These are phyloP conservation scores for Leptinotarsa juncta DNA, from an alignment of 2,888 invertebrate genomes.

Conservation along the genomic window DNA sequence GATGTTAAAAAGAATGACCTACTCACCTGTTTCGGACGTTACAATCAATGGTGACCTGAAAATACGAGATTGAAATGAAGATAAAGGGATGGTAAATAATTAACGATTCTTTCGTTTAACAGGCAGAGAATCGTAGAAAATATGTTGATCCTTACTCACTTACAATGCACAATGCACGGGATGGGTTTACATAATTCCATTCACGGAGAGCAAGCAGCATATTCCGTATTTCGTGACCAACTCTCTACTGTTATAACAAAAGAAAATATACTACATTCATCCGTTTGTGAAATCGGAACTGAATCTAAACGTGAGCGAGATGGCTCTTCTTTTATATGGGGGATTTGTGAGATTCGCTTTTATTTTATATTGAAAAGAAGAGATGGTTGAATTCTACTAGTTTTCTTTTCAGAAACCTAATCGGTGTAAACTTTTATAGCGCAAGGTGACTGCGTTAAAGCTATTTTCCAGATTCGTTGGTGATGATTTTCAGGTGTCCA, in stretches of 20 bases:
- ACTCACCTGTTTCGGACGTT: too few relatives aligned
- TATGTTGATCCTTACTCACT: neutral
- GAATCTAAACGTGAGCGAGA: constrained; percentile 9
- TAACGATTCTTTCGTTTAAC: neutral
- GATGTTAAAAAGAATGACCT: too few relatives aligned
- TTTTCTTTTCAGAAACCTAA: too few relatives aligned
- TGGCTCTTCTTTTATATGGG: neutral
- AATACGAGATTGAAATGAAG: too few relatives aligned
- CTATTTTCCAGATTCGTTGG: too few relatives aligned
- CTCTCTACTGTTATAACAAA: constrained; percentile 6
- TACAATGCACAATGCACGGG: constrained; percentile 1
- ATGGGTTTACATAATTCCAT: constrained; percentile 6
- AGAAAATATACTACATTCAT: constrained; percentile 8
- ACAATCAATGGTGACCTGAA: too few relatives aligned
- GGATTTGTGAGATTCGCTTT: neutral
- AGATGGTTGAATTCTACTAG: neutral
- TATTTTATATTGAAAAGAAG: neutral
- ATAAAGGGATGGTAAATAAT: neutral
- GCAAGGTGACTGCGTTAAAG: too few relatives aligned
- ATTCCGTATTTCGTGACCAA: constrained; percentile 17
- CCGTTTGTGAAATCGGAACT: constrained; percentile 9
- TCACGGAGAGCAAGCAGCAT: constrained; percentile 2
- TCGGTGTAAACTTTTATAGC: too few relatives aligned
- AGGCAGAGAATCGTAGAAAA: constrained; percentile 1
- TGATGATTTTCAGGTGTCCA: too few relatives aligned